A percentile compares a stretch with the other conserved stretches of the same genome.
These are phyloP conservation scores for Macrobrachium nipponense DNA, from an alignment of 1,140 invertebrate genomes.

Conservation along the genomic window DNA sequence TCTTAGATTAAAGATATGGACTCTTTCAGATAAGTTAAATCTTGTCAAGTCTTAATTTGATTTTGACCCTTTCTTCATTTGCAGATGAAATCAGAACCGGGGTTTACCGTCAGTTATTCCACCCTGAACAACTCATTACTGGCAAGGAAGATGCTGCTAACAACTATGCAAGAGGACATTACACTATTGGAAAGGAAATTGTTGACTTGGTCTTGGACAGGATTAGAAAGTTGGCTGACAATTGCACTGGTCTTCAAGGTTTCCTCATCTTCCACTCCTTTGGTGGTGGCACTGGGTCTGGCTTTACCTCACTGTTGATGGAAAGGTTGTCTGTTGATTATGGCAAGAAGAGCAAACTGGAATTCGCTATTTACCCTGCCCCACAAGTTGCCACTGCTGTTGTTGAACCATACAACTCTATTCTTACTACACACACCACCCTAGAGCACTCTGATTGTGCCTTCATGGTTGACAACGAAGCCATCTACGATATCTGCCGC, in stretches of 20 bases:
- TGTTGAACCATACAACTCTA: constrained; percentile 66
- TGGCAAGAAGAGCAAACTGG: constrained; percentile 53
- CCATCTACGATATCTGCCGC: constrained; percentile 91
- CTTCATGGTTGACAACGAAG: constrained; percentile 88
- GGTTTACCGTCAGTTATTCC: constrained; percentile 69
- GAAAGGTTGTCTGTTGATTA: constrained; percentile 81
- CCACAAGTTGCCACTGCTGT: constrained; percentile 75
- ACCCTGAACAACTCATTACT: constrained; percentile 71
- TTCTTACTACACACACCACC: constrained; percentile 60
- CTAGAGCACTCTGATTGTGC: constrained; percentile 77
- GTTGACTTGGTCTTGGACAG: constrained; percentile 83
- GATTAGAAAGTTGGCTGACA: constrained; percentile 84
- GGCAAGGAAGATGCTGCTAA: constrained; percentile 53
- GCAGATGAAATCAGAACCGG: constrained; percentile 68
- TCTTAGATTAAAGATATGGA: too few relatives aligned
- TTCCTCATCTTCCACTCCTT: constrained; percentile 90
- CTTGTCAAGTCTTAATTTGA: too few relatives aligned
- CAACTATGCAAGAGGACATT: constrained; percentile 81
- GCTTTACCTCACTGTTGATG: constrained; percentile 85
- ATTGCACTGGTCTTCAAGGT: constrained; percentile 91
- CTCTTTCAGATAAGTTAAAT: too few relatives aligned
- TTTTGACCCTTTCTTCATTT: not conserved
- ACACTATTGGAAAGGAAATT: constrained; percentile 91
- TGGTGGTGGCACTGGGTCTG: constrained; percentile 82
- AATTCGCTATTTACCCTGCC: constrained; percentile 83